A percentile compares a stretch with the other conserved stretches of the same genome.
Conservation (phyloP, 2,113 vertebrate genomes). For the Lophura nycthemera region DNA sequence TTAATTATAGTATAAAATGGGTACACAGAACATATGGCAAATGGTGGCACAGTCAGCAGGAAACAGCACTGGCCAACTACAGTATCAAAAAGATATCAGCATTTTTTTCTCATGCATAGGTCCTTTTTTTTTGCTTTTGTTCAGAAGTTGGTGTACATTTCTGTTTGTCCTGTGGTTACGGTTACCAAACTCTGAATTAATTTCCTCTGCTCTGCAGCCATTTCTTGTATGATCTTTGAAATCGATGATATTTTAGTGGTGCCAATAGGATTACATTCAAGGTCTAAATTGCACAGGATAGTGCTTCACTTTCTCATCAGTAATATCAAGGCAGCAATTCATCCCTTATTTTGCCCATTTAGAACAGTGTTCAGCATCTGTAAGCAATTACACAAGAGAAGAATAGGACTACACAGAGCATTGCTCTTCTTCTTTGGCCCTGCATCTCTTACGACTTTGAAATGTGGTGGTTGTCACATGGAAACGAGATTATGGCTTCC, state of each 20-base stretch:
- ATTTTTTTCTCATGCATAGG: not conserved
- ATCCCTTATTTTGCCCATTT: not conserved
- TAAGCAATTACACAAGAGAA: not conserved
- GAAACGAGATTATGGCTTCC: not conserved
- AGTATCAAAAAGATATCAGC: not conserved
- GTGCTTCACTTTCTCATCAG: not conserved
- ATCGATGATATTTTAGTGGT: not conserved
- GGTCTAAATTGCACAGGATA: not conserved
- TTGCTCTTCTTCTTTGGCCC: not conserved
- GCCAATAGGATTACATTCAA: not conserved
- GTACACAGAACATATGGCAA: not conserved
- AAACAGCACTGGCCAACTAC: not conserved
- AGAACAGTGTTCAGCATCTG: not conserved
- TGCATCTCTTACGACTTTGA: not conserved
- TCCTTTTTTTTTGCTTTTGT: not conserved
- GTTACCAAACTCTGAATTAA: not conserved
- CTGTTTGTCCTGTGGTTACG: not conserved
- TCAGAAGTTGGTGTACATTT: not conserved
- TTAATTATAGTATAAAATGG: not conserved
- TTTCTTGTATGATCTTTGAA: not conserved
- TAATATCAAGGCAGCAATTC: not conserved
- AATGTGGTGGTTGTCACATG: not conserved
- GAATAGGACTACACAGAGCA: not conserved
- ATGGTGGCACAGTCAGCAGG: not conserved
- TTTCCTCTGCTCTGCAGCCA: not conserved